A percentile compares a stretch with the other conserved stretches of the same genome.
phyloP scores from a whole-genome alignment of 2,113 vertebrate species.

The Mystacornis crossleyi region DNA sequence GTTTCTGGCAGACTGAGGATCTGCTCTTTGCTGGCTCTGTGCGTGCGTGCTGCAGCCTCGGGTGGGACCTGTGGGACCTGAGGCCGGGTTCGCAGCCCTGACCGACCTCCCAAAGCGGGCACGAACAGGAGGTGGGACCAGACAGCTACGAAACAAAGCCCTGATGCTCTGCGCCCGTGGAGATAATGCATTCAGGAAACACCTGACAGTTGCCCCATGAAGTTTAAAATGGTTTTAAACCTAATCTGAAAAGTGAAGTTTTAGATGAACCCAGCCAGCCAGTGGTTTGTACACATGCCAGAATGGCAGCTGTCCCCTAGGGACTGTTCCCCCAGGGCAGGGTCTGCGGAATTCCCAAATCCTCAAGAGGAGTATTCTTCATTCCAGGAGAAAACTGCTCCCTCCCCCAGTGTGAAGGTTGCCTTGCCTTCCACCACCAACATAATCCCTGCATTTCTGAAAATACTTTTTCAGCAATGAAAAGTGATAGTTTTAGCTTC shows the following conservation, averaged over 20 bases:
- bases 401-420: background rate
- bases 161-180: background rate
- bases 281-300: background rate
- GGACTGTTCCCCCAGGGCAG: background rate
- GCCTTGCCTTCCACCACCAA: background rate
- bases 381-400: background rate
- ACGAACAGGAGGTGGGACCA: background rate
- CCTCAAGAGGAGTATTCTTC: background rate
- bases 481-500: background rate
- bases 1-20: background rate
- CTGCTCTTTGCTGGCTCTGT: background rate
- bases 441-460: background rate
- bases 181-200: background rate
- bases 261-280: background rate
- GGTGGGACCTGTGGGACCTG: rapidly evolving
- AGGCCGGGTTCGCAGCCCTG: background rate
- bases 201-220: background rate
- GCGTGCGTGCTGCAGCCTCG: background rate
- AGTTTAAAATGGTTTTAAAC: background rate
- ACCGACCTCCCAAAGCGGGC: background rate
- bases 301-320: background rate
- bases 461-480: background rate
- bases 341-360: background rate
- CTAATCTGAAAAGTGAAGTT: background rate
- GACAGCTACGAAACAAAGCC: background rate